Conservation (phyloP, 2,888 invertebrate genomes). For the Xylota sylvarum region DNA sequence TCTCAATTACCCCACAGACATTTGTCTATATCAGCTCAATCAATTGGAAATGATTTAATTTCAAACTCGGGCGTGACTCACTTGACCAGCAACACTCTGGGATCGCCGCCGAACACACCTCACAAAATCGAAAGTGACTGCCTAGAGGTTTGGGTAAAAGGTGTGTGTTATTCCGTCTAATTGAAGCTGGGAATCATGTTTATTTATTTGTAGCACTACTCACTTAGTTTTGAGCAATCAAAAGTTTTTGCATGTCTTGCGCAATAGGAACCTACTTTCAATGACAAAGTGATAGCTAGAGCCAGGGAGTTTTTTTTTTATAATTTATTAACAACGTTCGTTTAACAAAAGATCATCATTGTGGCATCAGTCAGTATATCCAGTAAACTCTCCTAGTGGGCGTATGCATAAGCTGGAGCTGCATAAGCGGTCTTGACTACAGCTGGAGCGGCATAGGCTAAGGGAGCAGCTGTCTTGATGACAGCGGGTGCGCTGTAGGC, state of each 20-base stretch:
- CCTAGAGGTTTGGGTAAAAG: neutral
- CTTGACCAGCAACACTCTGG: constrained; percentile 6
- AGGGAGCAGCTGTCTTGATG: constrained; percentile 62
- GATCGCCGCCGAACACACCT: constrained; percentile 24
- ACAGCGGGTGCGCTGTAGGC: constrained; percentile 56
- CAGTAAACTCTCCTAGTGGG: constrained; percentile 52
- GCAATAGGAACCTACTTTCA: neutral
- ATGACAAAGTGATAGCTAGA: neutral
- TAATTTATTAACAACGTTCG: constrained; percentile 60
- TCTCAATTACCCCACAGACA: constrained; percentile 15
- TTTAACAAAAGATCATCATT: constrained; percentile 53
- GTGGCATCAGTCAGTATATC: constrained; percentile 50
- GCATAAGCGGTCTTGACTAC: constrained; percentile 70
- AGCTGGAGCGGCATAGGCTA: constrained; percentile 77
- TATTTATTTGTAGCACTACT: constrained; percentile 1
- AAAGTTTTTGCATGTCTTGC: constrained; percentile 5
- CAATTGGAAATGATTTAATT: constrained; percentile 35
- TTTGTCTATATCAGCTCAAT: constrained; percentile 40
- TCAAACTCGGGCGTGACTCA: constrained; percentile 33
- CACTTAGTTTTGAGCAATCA: neutral
- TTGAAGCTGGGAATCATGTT: constrained; percentile 5
- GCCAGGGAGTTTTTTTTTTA: constrained; percentile 1
- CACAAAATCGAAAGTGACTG: constrained; percentile 39
- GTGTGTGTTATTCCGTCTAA: constrained; percentile 17
- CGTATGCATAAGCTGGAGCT: constrained; percentile 79